Conservation (phyloP, 2,113 vertebrate genomes). For the Xyliphius kryptos region DNA sequence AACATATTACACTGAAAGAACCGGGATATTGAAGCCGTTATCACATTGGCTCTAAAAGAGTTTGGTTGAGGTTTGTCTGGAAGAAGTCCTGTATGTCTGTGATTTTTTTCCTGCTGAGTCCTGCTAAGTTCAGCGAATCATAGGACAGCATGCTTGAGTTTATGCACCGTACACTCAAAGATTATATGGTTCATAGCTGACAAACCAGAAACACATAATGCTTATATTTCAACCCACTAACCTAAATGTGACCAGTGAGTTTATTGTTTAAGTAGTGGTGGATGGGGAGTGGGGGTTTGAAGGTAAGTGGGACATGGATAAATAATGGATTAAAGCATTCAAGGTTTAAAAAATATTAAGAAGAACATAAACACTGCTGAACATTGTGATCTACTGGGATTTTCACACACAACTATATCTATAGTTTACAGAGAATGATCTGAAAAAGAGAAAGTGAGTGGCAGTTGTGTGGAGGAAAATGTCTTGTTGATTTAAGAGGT, state of each 20-base stretch:
- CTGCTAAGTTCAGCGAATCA: slow-evolving; percentile 2
- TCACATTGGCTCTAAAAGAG: too few relatives aligned
- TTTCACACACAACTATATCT: too few relatives aligned
- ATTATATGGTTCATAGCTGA: slow-evolving; percentile 27
- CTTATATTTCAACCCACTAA: slow-evolving; percentile 42
- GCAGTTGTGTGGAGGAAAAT: too few relatives aligned
- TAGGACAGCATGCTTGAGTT: slow-evolving; percentile 1
- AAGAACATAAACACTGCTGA: slow-evolving; percentile 91
- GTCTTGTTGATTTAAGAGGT: too few relatives aligned
- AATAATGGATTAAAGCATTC: not conserved
- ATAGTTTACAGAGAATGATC: too few relatives aligned
- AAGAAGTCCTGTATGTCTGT: too few relatives aligned
- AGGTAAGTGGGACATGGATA: slow-evolving; percentile 21
- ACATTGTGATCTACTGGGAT: too few relatives aligned
- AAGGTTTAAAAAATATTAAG: not conserved
- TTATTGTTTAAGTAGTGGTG: slow-evolving; percentile 29
- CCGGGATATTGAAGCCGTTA: too few relatives aligned
- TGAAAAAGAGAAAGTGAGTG: too few relatives aligned
- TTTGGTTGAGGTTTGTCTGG: too few relatives aligned
- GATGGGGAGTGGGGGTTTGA: slow-evolving; percentile 24
- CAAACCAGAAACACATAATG: slow-evolving; percentile 17
- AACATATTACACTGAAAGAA: too few relatives aligned
- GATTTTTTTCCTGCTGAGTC: too few relatives aligned
- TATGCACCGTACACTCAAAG: slow-evolving; percentile 3
- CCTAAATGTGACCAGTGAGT: slow-evolving; percentile 35